phyloP scores from a whole-genome alignment of 2,888 invertebrate genomes.

The Torymus aiolomorphi region DNA sequence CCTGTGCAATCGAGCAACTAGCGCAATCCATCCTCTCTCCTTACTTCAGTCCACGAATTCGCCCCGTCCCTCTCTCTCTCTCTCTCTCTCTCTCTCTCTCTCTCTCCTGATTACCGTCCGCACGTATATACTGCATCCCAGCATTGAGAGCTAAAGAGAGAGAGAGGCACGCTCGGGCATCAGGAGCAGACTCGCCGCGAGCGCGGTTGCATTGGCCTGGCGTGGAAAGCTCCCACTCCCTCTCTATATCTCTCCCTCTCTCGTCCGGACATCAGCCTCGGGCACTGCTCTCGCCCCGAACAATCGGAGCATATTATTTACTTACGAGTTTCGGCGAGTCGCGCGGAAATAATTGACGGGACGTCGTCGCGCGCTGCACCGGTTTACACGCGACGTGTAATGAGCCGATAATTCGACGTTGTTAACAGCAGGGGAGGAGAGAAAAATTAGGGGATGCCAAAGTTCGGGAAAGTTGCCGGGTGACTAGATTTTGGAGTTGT shows the following conservation, averaged over 20 bases:
- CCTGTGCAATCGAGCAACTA: background rate
- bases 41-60: no score
- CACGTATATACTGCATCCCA: no score
- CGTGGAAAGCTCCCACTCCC: background rate
- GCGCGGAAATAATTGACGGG: constrained; percentile 1
- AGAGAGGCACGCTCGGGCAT: background rate
- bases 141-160: no score
- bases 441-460: no score
- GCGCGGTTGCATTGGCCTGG: background rate
- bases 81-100: no score
- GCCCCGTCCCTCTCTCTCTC: no score
- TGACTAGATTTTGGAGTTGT: no score
- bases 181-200: constrained; percentile 25
- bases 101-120: background rate
- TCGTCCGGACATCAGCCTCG: no score
- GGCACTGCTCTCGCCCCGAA: background rate
- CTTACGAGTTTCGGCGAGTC: constrained; percentile 15
- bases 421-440: no score
- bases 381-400: background rate
- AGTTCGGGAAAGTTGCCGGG: no score
- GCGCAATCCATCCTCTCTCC: background rate
- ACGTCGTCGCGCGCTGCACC: background rate
- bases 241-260: no score
- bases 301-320: constrained; percentile 43
- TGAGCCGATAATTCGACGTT: constrained; percentile 14